phyloP scores from a whole-genome alignment of 2,888 invertebrate genomes.

The Cloeon dipterum region DNA sequence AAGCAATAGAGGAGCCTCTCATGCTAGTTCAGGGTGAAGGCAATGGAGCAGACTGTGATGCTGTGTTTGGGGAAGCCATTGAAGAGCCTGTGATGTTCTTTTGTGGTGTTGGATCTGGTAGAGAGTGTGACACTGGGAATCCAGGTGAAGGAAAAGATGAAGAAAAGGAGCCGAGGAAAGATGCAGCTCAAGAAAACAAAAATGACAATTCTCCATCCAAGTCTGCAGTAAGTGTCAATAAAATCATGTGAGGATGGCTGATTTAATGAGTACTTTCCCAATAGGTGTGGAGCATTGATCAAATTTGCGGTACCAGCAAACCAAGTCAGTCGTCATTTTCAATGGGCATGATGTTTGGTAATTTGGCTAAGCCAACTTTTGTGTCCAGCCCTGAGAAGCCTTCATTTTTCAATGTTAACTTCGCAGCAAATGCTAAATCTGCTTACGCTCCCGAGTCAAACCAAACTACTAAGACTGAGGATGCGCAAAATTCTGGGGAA shows the following conservation, averaged over 20 bases:
- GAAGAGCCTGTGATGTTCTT: constrained; percentile 47
- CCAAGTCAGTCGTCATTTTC: background rate
- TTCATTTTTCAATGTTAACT: too few species aligned
- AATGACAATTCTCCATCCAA: too few species aligned
- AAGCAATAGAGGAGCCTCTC: constrained; percentile 48
- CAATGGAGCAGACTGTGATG: constrained; percentile 33
- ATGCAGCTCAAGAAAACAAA: background rate
- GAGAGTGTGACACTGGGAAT: constrained; percentile 52
- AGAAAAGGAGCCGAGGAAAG: background rate
- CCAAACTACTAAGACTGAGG: too few species aligned
- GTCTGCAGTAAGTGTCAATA: too few species aligned
- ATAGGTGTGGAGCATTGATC: constrained; percentile 1
- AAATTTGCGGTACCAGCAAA: background rate
- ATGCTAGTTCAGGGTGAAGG: constrained; percentile 47
- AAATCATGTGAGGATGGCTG: too few species aligned
- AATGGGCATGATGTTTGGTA: background rate
- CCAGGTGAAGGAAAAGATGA: constrained; percentile 16
- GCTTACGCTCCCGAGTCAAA: too few species aligned
- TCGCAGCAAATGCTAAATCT: too few species aligned
- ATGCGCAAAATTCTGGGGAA: too few species aligned
- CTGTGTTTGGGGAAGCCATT: constrained; percentile 38
- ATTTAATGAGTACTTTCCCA: too few species aligned
- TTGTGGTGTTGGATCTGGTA: constrained; percentile 46
- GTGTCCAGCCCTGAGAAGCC: background rate
- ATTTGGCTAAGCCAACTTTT: background rate